These are phyloP conservation scores for Pinna nobilis DNA, from an alignment of 1,140 invertebrate species.

Conservation along the genomic window DNA sequence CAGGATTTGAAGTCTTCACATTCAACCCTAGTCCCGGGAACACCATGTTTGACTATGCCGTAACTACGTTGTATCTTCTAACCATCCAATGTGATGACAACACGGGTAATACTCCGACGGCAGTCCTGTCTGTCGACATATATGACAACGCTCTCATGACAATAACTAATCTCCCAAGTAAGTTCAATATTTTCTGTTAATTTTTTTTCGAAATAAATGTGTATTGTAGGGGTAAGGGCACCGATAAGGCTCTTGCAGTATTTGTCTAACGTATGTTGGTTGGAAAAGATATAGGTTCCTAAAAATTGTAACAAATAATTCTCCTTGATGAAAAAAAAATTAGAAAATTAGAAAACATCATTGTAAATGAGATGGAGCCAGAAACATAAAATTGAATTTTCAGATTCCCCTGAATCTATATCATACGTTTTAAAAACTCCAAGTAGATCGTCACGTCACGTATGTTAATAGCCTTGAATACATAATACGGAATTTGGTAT, in stretches of 20 bases:
- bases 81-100: constrained; percentile 20
- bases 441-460: too few relatives aligned
- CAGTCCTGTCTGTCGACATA: constrained; percentile 12
- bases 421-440: too few relatives aligned
- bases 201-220: background rate
- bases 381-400: too few relatives aligned
- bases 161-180: constrained; percentile 27
- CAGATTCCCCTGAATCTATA: too few relatives aligned
- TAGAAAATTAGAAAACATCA: too few relatives aligned
- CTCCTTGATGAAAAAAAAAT: too few relatives aligned
- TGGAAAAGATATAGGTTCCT: too few relatives aligned
- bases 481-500: too few relatives aligned
- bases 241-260: background rate
- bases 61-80: background rate
- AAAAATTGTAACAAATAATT: too few relatives aligned
- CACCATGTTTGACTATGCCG: constrained; percentile 12
- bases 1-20: constrained; percentile 30
- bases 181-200: background rate
- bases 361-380: too few relatives aligned
- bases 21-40: background rate
- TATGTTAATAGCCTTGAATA: too few relatives aligned
- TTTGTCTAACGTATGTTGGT: too few relatives aligned
- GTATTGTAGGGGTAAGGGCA: background rate
- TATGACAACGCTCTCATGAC: constrained; percentile 8
- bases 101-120: background rate